Conservation (phyloP, 2,888 invertebrate genomes). For the Drosophila meridiana region DNA sequence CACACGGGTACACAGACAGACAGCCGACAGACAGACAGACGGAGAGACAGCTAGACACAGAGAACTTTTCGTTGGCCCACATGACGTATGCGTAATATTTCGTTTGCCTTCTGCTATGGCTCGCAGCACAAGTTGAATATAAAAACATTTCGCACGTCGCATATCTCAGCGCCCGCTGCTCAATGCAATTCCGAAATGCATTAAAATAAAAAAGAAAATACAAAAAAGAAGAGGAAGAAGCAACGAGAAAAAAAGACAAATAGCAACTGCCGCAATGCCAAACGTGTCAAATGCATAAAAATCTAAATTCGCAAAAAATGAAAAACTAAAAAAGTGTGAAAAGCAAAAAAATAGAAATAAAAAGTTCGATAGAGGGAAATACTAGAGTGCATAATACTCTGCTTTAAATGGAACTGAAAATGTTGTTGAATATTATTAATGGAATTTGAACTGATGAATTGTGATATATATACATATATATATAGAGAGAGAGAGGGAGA, state of each 20-base stretch:
- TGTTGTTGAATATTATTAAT: neutral
- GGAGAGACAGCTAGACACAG: neutral
- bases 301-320: slow-evolving; percentile 45
- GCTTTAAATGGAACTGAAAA: too few relatives aligned
- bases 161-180: slow-evolving; percentile 22
- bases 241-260: neutral
- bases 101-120: slow-evolving; percentile 10
- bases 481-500: too few relatives aligned
- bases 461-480: too few relatives aligned
- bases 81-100: slow-evolving; percentile 50
- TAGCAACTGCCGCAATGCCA: slow-evolving; percentile 41
- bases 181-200: slow-evolving; percentile 31
- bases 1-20: neutral
- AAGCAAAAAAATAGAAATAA: slow-evolving; percentile 3
- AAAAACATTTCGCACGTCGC: slow-evolving; percentile 39
- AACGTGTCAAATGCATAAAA: slow-evolving; percentile 75
- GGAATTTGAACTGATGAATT: neutral
- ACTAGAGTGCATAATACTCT: neutral
- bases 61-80: slow-evolving; percentile 17
- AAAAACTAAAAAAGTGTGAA: slow-evolving; percentile 13
- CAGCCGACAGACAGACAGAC: neutral
- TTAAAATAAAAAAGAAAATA: neutral
- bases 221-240: neutral
- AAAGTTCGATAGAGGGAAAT: neutral
- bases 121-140: slow-evolving; percentile 1